Evolutionary conservation across 2,797 vertebrate species (phyloP).

Genomic region (Sebastes taczanowskii): DNA sequence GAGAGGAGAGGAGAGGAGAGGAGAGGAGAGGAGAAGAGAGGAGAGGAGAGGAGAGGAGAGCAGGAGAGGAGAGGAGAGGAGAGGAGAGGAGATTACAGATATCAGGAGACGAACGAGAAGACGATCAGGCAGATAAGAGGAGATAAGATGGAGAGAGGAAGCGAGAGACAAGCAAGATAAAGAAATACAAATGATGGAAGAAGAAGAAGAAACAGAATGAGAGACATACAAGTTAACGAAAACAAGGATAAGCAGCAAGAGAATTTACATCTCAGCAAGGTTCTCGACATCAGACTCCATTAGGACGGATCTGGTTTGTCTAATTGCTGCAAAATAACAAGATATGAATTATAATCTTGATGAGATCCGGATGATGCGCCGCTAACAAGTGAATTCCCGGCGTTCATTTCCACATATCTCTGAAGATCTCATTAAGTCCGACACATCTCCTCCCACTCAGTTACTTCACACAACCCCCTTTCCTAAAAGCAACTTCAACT

Average conservation of each 20-base stretch:
- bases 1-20: too few species aligned
- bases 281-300: slow-evolving; percentile 29
- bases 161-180: not conserved
- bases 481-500: slow-evolving; percentile 3
- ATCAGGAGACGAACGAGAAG: not conserved
- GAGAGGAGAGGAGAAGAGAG: too few species aligned
- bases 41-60: rapidly evolving
- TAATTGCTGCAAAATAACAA: slow-evolving; percentile 66
- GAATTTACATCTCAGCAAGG: not conserved
- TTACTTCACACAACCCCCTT: slow-evolving; percentile 24
- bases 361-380: slow-evolving; percentile 46
- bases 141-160: not conserved
- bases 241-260: not conserved
- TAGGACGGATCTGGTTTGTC: slow-evolving; percentile 42
- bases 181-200: not conserved
- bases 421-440: slow-evolving; percentile 58
- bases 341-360: slow-evolving; percentile 53
- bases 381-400: slow-evolving; percentile 38
- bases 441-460: slow-evolving; percentile 35
- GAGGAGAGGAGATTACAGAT: not conserved
- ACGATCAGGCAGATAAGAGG: not conserved
- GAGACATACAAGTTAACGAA: not conserved
- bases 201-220: not conserved
- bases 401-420: slow-evolving; percentile 48
- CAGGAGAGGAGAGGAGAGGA: too few species aligned